A percentile compares a stretch with the other conserved stretches of the same genome.
Conservation (phyloP, 2,113 vertebrate species). For the Scortum barcoo region DNA sequence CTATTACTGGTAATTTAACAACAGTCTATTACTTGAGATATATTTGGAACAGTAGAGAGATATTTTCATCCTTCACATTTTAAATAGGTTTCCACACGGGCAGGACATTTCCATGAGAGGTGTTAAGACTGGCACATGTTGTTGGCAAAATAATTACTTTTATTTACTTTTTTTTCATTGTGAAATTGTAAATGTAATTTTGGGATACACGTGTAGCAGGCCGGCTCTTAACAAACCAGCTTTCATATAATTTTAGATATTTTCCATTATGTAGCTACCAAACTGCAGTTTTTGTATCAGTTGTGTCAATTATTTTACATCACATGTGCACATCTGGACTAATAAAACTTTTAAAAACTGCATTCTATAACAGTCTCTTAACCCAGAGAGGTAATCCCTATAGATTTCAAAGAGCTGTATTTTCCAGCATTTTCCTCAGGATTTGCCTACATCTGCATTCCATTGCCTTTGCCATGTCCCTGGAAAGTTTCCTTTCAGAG, state of each 20-base stretch:
- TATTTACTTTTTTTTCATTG: background rate
- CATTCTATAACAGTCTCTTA: background rate
- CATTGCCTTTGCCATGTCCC: conserved; percentile 67
- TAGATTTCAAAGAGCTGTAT: conserved; percentile 26
- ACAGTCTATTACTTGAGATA: background rate
- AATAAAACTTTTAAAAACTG: background rate
- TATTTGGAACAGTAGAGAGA: background rate
- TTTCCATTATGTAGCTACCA: background rate
- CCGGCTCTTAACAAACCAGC: background rate
- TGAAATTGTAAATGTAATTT: background rate
- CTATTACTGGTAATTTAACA: background rate
- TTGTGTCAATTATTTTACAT: background rate
- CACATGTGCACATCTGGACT: background rate
- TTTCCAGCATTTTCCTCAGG: conserved; percentile 59
- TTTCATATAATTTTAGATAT: background rate
- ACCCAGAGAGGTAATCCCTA: background rate
- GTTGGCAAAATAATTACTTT: background rate
- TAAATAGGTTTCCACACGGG: background rate
- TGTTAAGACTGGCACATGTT: background rate
- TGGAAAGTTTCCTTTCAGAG: conserved; percentile 67
- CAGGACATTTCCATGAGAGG: background rate
- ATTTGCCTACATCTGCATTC: conserved; percentile 75
- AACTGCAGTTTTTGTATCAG: background rate
- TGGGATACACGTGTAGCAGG: background rate
- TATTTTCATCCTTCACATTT: too few species aligned